These are phyloP conservation scores for Tetrao urogallus DNA, from an alignment of 2,113 vertebrate genomes.

Conservation along the genomic window DNA sequence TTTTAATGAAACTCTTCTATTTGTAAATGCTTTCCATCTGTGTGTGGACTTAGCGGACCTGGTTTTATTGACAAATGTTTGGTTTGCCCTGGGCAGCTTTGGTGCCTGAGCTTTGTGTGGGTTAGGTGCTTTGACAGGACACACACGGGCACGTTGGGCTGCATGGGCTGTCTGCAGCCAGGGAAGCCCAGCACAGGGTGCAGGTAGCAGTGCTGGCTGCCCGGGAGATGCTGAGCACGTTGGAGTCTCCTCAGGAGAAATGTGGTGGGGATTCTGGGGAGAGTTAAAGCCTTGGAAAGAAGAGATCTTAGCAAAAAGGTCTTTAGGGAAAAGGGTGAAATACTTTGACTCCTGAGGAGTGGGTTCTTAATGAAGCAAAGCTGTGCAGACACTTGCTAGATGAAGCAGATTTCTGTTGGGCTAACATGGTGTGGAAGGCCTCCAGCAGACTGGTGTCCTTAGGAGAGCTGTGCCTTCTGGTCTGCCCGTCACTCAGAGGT, in stretches of 20 bases:
- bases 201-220: background rate
- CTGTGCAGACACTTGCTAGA: background rate
- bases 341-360: fast-evolving
- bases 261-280: background rate
- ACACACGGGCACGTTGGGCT: background rate
- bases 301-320: background rate
- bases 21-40: background rate
- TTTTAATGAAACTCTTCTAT: background rate
- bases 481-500: background rate
- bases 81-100: background rate
- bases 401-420: background rate
- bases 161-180: background rate
- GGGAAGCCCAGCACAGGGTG: background rate
- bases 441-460: background rate
- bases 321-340: background rate
- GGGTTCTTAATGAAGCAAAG: background rate
- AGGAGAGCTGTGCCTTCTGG: background rate
- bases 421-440: background rate
- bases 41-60: background rate
- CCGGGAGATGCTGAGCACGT: background rate
- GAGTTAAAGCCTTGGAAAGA: background rate
- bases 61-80: background rate
- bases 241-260: background rate
- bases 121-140: background rate
- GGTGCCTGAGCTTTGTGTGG: background rate